phyloP scores from a whole-genome alignment of 2,113 vertebrate genomes.

The Bubo bubo region DNA sequence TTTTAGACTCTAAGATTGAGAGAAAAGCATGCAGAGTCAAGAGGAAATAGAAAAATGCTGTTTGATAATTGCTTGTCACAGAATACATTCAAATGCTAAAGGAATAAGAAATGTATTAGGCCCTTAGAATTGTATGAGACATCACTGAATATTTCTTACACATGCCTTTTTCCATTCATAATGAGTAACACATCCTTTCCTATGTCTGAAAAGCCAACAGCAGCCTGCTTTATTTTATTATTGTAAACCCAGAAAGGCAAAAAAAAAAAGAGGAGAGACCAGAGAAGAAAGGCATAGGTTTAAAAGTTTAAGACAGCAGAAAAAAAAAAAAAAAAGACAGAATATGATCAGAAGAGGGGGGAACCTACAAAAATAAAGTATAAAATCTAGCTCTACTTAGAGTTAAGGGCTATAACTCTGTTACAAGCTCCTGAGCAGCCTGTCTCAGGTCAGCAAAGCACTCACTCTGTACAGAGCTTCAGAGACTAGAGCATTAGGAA shows the following conservation, averaged over 20 bases:
- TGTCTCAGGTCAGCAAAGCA: not conserved
- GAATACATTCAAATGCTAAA: not conserved
- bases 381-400: not conserved
- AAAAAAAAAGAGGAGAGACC: not conserved
- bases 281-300: not conserved
- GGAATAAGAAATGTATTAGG: not conserved
- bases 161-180: not conserved
- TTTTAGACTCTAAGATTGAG: not conserved
- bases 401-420: not conserved
- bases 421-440: not conserved
- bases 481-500: not conserved
- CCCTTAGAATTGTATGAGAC: not conserved
- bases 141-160: not conserved
- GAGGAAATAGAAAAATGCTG: not conserved
- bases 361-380: not conserved
- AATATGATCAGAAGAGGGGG: fast-evolving
- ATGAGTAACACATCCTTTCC: not conserved
- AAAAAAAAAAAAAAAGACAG: not conserved
- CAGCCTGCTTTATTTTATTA: not conserved
- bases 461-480: not conserved
- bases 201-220: not conserved
- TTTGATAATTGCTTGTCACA: not conserved
- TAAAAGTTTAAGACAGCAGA: not conserved
- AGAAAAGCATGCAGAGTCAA: not conserved
- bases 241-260: not conserved